Base-by-base conservation (phyloP, 2,797 vertebrate genomes). In the Pagetopsis macropterus region DNA sequence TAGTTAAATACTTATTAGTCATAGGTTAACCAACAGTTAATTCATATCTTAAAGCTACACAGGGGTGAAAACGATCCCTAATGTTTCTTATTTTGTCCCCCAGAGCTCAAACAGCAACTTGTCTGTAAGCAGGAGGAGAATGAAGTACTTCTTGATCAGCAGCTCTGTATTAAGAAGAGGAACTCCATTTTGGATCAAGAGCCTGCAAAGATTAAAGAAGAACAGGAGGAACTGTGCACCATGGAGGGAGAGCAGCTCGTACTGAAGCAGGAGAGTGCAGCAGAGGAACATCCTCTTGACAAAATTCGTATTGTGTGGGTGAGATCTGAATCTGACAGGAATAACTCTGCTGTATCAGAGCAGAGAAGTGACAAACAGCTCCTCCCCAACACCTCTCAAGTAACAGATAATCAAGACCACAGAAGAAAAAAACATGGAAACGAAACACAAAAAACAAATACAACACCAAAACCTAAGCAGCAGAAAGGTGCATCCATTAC, bases 161-260 rank as follows among this genome's bases (percentile, higher is more conserved):
- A 64, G 44, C 40, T 65, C n/a, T 56, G 58, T 21, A 41, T 43
- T 46, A 61, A 77, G 31, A 50, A 77, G 27, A 33, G n/a, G 23
- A 52, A 31, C 40, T 48, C 48, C 33, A 58, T 41, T 62, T 5
- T 57, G 45, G 46, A 45, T 9, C 72, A 23, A 59, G 21, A 72
- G n/a, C n/a, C 12, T 59, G 15, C 43, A 27, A 48, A 50, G 33
- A 48, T 74, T 52, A 64, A 69, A 74, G 65, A 74, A 59, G 79
- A 84, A 76, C 57, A 51, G 10, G 52, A 65, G 17, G 60, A 74
- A 41, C 1, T 72, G 19, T 41, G 48, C 44, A 69, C 9, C 31
- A 27, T 46, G 33, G 33, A 37, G 7, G 33, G 33, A 37, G 33
- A 37, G 33, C 33, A 61, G 27, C 37, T 55, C 57, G 48, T 19